Conservation (phyloP, 2,888 invertebrate genomes). For the Cephus pygmeus region DNA sequence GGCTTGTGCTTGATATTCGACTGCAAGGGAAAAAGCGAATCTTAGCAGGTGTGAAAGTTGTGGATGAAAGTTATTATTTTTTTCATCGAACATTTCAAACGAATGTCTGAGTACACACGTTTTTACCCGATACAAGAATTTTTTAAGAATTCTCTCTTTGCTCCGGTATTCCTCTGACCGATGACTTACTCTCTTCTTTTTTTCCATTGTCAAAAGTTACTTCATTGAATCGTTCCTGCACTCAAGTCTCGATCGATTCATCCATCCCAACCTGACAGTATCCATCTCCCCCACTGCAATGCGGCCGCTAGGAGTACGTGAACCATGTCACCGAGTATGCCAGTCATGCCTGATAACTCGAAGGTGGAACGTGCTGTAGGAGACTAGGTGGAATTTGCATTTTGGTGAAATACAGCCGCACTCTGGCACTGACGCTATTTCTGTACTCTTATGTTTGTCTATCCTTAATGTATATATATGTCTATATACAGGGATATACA, state of each 20-base stretch:
- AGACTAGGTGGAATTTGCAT: not conserved
- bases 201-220: not conserved
- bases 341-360: not conserved
- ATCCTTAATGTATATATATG: not conserved
- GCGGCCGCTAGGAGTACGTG: not conserved
- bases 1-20: not conserved
- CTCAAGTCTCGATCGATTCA: not conserved
- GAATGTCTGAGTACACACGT: not conserved
- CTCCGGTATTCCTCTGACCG: not conserved
- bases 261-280: not conserved
- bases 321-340: not conserved
- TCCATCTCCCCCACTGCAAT: not conserved
- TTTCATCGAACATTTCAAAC: not conserved
- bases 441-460: not conserved
- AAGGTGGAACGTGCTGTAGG: not conserved
- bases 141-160: not conserved
- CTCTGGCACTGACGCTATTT: not conserved
- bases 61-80: not conserved
- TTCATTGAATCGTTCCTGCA: not conserved
- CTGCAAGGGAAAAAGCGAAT: not conserved
- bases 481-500: too few species aligned
- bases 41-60: not conserved
- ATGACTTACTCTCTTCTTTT: not conserved
- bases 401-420: not conserved
- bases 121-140: not conserved